Evolutionary conservation across 2,113 vertebrate species (phyloP).

Genomic region (Rhinoptilus africanus): DNA sequence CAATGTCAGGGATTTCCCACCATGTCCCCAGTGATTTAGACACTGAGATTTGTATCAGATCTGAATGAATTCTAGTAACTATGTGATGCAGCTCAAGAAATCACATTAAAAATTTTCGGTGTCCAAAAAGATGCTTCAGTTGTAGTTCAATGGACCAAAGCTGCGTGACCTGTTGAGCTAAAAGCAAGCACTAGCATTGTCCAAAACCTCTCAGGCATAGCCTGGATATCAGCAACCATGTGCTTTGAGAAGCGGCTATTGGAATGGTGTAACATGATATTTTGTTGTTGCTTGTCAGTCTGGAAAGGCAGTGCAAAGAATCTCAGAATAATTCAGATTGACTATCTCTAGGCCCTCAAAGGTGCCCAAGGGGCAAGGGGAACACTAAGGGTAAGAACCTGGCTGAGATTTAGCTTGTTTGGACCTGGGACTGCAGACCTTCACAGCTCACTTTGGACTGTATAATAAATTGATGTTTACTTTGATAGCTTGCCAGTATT

Average conservation of each 20-base stretch:
- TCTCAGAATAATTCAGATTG: neutral
- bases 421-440: neutral
- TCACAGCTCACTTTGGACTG: neutral
- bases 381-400: neutral
- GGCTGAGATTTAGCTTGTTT: neutral
- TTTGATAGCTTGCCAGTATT: neutral
- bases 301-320: neutral
- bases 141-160: neutral
- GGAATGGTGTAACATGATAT: neutral
- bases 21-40: neutral
- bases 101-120: neutral
- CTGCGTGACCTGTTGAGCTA: neutral
- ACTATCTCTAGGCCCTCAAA: neutral
- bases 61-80: neutral
- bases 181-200: neutral
- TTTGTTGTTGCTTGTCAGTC: neutral
- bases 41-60: neutral
- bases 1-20: neutral
- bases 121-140: neutral
- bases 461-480: neutral
- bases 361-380: neutral
- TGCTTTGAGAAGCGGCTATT: neutral
- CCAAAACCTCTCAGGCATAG: neutral
- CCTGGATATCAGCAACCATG: rapidly evolving
- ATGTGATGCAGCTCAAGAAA: neutral